phyloP scores from a whole-genome alignment of 2,888 invertebrate genomes.

The Helleia helle region DNA sequence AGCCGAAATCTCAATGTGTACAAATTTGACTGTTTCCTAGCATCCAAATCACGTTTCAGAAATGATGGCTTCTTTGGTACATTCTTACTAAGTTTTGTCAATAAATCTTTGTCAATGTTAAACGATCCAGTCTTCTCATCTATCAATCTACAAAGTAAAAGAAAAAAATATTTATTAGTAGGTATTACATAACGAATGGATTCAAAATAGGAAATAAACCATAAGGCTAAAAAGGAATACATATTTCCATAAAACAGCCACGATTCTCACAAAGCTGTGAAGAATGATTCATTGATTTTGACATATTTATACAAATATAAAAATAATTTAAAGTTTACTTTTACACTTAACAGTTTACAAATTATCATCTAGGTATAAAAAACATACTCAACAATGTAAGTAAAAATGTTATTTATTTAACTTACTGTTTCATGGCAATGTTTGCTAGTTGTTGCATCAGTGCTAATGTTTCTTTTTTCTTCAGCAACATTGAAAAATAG shows the following conservation, averaged over 20 bases:
- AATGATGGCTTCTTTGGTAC: conserved; percentile 93
- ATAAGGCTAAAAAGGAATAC: no score
- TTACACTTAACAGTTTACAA: no score
- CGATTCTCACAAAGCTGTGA: no score
- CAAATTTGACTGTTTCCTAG: conserved; percentile 93
- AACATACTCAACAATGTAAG: no score
- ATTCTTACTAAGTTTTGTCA: conserved; percentile 89
- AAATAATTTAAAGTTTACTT: no score
- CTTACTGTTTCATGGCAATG: conserved; percentile 94
- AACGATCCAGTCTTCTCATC: conserved; percentile 91
- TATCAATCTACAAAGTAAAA: conserved; percentile 84
- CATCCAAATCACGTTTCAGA: conserved; percentile 95
- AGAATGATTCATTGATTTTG: no score
- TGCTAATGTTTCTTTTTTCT: conserved; percentile 90
- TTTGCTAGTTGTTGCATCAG: conserved; percentile 97
- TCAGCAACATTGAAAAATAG: conserved; percentile 93
- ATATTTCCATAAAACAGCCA: no score
- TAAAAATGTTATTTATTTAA: conserved; percentile 16
- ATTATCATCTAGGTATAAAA: no score
- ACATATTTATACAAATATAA: no score
- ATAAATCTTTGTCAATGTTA: conserved; percentile 89
- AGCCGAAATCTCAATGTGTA: conserved; percentile 89
- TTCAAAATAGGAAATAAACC: no score
- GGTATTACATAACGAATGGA: no score
- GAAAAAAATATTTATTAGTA: no score